phyloP scores from a whole-genome alignment of 2,797 vertebrate genomes.

The Sphenopsis melanotis region DNA sequence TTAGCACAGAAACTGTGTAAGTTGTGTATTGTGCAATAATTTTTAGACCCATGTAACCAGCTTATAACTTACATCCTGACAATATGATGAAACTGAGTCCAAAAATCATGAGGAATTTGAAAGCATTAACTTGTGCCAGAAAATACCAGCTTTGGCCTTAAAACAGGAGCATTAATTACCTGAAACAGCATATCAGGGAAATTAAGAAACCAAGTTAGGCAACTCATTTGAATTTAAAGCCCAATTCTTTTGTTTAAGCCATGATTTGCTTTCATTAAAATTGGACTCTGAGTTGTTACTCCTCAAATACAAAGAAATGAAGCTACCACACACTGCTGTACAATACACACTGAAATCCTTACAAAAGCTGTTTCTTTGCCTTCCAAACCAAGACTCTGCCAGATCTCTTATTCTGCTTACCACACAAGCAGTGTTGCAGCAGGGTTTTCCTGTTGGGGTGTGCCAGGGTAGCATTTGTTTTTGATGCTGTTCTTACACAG shows the following conservation, averaged over 20 bases:
- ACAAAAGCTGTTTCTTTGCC: not conserved
- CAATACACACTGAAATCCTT: conserved; percentile 10
- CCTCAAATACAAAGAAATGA: conserved; percentile 4
- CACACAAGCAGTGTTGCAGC: conserved; percentile 5
- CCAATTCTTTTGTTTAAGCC: conserved; percentile 11
- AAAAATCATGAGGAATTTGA: conserved; percentile 25
- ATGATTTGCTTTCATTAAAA: conserved; percentile 24
- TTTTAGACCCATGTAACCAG: not conserved
- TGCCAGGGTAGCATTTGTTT: conserved; percentile 1
- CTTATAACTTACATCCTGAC: not conserved
- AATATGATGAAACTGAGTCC: not conserved
- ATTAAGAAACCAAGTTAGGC: not conserved
- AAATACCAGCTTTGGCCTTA: not conserved
- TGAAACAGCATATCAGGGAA: not conserved
- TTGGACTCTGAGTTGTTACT: not conserved
- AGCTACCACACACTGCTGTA: not conserved
- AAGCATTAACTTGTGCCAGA: not conserved
- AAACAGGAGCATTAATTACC: not conserved
- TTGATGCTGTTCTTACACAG: not conserved
- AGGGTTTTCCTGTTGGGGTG: not conserved
- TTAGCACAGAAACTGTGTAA: not conserved
- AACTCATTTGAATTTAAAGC: not conserved
- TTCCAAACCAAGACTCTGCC: not conserved
- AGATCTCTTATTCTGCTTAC: conserved; percentile 6
- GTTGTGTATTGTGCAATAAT: not conserved